A percentile compares a stretch with the other conserved stretches of the same genome.
phyloP scores from a whole-genome alignment of 1,140 invertebrate genomes.

The Littorina saxatilis region DNA sequence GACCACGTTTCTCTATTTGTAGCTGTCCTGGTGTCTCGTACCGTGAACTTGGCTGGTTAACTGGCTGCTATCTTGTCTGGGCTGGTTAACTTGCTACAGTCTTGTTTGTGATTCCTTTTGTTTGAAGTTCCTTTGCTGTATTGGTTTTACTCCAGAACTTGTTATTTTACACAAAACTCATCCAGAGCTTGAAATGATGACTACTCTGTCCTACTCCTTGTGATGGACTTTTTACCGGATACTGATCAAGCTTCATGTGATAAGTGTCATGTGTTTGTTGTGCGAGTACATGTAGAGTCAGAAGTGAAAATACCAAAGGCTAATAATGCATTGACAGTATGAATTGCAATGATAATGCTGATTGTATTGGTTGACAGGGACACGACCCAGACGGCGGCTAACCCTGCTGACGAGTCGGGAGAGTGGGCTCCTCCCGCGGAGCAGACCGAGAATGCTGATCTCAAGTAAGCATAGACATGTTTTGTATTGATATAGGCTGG shows the following conservation, averaged over 20 bases:
- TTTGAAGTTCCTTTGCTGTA: too few relatives aligned
- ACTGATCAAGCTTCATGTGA: conserved; percentile 46
- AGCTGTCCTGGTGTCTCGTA: too few relatives aligned
- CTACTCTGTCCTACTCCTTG: background rate
- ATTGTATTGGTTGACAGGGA: conserved; percentile 37
- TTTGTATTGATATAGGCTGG: too few relatives aligned
- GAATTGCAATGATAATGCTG: too few relatives aligned
- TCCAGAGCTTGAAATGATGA: conserved; percentile 42
- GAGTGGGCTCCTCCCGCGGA: conserved; percentile 64
- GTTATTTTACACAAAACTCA: background rate
- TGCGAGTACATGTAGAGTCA: too few relatives aligned
- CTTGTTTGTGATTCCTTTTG: too few relatives aligned
- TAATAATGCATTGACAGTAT: too few relatives aligned
- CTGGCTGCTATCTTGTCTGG: too few relatives aligned
- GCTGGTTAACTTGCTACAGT: too few relatives aligned
- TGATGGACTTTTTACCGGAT: conserved; percentile 43
- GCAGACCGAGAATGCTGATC: conserved; percentile 67
- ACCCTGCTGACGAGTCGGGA: conserved; percentile 51
- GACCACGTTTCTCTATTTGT: too few relatives aligned
- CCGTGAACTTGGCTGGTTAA: too few relatives aligned
- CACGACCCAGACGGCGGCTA: conserved; percentile 8
- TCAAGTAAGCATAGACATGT: conserved; percentile 68
- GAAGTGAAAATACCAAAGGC: too few relatives aligned
- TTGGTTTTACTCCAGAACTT: conserved; percentile 3
- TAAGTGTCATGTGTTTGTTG: background rate